phyloP scores from a whole-genome alignment of 2,888 invertebrate genomes.

The Tipula lateralis region DNA sequence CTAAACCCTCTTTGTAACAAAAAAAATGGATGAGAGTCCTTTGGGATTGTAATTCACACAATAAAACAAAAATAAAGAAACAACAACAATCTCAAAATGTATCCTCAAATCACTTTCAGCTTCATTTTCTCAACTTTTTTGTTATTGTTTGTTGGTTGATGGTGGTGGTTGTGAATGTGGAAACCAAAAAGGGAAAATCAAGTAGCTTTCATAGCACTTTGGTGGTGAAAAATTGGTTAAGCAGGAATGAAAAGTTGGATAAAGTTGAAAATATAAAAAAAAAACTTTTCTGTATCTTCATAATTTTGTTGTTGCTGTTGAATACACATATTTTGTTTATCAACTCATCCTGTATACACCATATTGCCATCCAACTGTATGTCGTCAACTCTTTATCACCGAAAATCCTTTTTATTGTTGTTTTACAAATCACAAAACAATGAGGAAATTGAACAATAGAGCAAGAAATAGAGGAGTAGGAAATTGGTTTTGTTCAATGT shows the following conservation, averaged over 20 bases:
- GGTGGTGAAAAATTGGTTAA: conserved; percentile 2
- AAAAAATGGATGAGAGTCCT: neutral
- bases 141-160: neutral
- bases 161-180: neutral
- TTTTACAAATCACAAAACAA: conserved; percentile 20
- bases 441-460: neutral
- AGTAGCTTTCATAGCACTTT: conserved; percentile 11
- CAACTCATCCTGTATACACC: neutral
- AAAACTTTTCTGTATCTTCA: conserved; percentile 7
- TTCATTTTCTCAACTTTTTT: neutral
- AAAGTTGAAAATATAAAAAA: neutral
- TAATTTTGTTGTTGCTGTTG: neutral
- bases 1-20: neutral
- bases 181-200: neutral
- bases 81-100: neutral
- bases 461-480: neutral
- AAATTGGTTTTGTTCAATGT: neutral
- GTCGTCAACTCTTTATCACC: conserved; percentile 11
- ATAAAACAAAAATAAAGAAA: neutral
- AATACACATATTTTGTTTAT: neutral
- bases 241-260: neutral
- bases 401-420: neutral
- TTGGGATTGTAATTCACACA: conserved; percentile 2
- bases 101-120: conserved; percentile 11
- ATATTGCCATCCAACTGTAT: neutral